Percentiles rank a stretch among this genome's conserved stretches.
Evolutionary conservation across 2,113 vertebrate genomes (phyloP).

Genomic region (Tychaedon coryphoeus): DNA sequence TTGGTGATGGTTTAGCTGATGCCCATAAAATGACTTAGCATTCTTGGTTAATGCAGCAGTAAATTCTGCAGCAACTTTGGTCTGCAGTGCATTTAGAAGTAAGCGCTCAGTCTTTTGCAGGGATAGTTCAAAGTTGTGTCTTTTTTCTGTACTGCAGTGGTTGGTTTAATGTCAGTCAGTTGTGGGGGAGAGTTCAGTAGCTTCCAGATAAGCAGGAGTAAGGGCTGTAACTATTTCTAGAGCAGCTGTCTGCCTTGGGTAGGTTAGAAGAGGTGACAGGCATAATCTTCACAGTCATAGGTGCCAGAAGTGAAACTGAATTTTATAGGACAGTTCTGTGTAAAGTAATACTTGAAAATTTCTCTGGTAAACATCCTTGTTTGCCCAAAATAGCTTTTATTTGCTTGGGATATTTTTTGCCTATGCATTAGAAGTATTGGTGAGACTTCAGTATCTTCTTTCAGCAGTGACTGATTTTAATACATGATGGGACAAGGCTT

Average conservation of each 20-base stretch:
- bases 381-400: neutral
- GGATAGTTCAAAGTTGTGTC: neutral
- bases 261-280: neutral
- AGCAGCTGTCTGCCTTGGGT: neutral
- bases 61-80: neutral
- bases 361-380: neutral
- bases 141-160: neutral
- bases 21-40: fast-evolving
- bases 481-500: neutral
- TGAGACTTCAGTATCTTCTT: neutral
- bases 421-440: neutral
- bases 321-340: neutral
- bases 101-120: neutral
- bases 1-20: neutral
- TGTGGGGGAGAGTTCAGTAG: neutral
- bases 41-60: neutral
- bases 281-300: neutral
- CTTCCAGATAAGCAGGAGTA: neutral
- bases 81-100: neutral
- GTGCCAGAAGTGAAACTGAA: neutral
- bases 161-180: neutral
- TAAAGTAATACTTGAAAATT: neutral
- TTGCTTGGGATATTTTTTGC: neutral
- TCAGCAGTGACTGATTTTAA: neutral
- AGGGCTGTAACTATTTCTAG: neutral